Percentiles rank a stretch among this genome's conserved stretches.
phyloP scores from a whole-genome alignment of 2,888 invertebrate species.

The Liopterus haemorrhoidalis region DNA sequence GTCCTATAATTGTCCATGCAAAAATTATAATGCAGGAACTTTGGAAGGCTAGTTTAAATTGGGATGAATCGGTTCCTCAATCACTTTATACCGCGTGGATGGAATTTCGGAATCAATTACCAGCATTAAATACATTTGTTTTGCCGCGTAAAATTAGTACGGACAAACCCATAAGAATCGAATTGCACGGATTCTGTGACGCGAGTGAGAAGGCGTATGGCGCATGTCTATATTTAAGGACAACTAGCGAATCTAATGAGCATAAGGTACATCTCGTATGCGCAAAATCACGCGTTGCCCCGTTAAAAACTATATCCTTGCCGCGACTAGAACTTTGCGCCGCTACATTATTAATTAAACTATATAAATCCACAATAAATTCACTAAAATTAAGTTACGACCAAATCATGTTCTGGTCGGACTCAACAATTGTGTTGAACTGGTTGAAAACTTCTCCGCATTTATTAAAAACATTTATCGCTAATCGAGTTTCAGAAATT shows the following conservation, averaged over 20 bases:
- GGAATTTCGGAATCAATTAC: background rate
- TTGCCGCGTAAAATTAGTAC: background rate
- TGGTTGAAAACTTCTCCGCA: no score
- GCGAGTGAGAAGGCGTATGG: slow-evolving; percentile 1
- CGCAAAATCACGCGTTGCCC: slow-evolving; percentile 4
- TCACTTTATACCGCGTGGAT: background rate
- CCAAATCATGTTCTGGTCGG: no score
- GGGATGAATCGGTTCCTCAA: background rate
- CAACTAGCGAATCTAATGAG: background rate
- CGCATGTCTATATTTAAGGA: slow-evolving; percentile 3
- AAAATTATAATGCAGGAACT: background rate
- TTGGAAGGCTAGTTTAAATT: background rate
- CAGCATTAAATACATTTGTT: background rate
- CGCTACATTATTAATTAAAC: background rate
- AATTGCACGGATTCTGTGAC: slow-evolving; percentile 6
- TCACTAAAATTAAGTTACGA: background rate
- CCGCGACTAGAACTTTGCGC: slow-evolving; percentile 2
- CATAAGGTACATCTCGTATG: background rate
- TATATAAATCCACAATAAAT: background rate
- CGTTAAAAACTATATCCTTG: slow-evolving; percentile 1
- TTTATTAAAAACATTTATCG: no score
- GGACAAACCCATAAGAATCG: background rate
- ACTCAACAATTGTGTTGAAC: no score
- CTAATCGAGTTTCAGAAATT: no score
- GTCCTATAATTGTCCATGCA: background rate